A percentile compares a stretch with the other conserved stretches of the same genome.
These are phyloP conservation scores for Stegana nigrithorax DNA, from an alignment of 2,888 invertebrate species.

Conservation along the genomic window DNA sequence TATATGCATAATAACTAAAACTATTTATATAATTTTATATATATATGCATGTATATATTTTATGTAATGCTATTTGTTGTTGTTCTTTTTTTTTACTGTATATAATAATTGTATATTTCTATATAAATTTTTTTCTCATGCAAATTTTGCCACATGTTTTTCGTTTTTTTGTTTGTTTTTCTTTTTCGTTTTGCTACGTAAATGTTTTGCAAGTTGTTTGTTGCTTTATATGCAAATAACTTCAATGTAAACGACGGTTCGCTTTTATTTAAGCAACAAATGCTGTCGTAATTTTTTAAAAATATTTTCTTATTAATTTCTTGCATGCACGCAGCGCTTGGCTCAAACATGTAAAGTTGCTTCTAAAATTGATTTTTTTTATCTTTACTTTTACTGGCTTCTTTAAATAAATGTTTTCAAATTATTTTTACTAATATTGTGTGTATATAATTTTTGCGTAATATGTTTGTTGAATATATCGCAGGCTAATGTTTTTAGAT, in stretches of 20 bases:
- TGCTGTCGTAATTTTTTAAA: not conserved
- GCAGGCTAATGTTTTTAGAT: conserved; percentile 31
- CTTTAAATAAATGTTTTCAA: not conserved
- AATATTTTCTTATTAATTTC: not conserved
- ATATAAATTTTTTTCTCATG: conserved; percentile 3
- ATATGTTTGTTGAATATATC: conserved; percentile 29
- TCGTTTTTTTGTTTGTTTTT: conserved; percentile 21
- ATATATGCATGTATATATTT: not conserved
- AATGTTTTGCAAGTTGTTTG: conserved; percentile 1
- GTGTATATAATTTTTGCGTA: not conserved
- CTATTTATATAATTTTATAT: not conserved
- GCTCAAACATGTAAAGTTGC: conserved; percentile 39
- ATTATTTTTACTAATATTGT: conserved; percentile 7
- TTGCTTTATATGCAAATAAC: not conserved
- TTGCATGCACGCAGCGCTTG: conserved; percentile 9
- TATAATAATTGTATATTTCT: not conserved
- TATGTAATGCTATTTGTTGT: conserved; percentile 14
- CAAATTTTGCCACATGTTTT: not conserved
- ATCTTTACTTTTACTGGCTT: conserved; percentile 4
- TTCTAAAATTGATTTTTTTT: conserved; percentile 28
- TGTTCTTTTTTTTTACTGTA: conserved; percentile 5
- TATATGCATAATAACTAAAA: not conserved
- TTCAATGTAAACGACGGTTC: not conserved
- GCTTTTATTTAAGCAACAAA: not conserved
- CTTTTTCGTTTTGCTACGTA: not conserved